Base-by-base conservation (phyloP, 2,888 invertebrate species). In the Arctia plantaginis region DNA sequence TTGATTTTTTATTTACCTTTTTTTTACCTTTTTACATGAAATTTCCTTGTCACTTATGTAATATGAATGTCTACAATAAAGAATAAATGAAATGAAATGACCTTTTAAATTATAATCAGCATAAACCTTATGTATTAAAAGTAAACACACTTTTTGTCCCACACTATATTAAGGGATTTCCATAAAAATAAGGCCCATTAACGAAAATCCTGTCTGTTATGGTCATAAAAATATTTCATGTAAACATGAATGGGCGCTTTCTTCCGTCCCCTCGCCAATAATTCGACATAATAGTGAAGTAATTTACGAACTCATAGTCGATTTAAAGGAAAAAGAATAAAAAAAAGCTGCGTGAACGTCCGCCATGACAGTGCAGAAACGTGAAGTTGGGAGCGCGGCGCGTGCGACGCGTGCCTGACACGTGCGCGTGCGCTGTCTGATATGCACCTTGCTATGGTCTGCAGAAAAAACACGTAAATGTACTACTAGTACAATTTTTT, bases 311-410 rank as follows among this genome's bases (percentile, higher is more conserved):
- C 86, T 89, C 88, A 91, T 89, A 92, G 91, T 89, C 90, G 89
- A 91, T 91, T 91, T 88, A 85, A 87, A 88, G 86, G 87, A 89
- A 90, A 85, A 79, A 81, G 80, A 80, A 82, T 77, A 84, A 90
- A 90, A 90, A 90, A 90, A 90, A 88, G 86, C 87, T 82, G 85
- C 81, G 81, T 85, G 88, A 89, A 91, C 90, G 90, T 90, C 92
- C 86, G 92, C 92, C 93, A 91, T 94, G 94, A 95, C 94, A 93
- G 92, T 85, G 91, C 93, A 92, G 89, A 87, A 90, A 87, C 90
- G 89, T 87, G 86, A 84, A 85, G 83, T 80, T 75, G 77, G 76
- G 80, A 79, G 82, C 81, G 85, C 85, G 80, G 89, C 88, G 88
- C 85, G 88, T 87, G 91, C 91, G 92, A 92, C 94, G 93, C 92